Evolutionary conservation across 2,888 invertebrate species (phyloP), one percentile per base, ranked within the genome.

Genomic region (Falcaria lacertinaria): DNA sequence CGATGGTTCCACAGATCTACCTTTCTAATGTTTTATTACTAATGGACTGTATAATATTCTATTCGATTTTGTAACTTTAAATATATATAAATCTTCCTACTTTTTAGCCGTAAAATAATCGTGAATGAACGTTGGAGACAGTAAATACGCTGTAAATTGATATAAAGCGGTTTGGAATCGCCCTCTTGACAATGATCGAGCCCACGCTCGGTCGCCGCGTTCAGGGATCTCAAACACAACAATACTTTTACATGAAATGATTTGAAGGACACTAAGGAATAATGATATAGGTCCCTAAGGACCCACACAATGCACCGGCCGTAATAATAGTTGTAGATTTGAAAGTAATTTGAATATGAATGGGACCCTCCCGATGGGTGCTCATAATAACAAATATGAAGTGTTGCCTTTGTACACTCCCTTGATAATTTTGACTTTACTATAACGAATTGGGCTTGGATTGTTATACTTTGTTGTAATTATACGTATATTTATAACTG

Each of bases 271-370:
- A 65, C 68, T 52, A 61, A 73, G 64, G 74, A 77, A 80, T 81
- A 83, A 87, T 85, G 82, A 83, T 80, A 84, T 85, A 83, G 81
- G 81, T 86, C 87, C 80, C 88, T 59, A 73, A 83, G 87, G 88
- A 87, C 75, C 62, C 49, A 73, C 76, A 88, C 85, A 88, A 88
- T 85, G 79, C 76, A 59, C 61, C 57, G 66, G 69, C 78, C 71
- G 82, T 87, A 89, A 89, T 89, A 88, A 88, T 88, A 88, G 88
- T 87, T 86, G 86, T 87, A 86, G 85, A 87, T 88, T 87, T 86
- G 84, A 86, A 79, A 85, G 82, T 82, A 73, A 88, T 88, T 88
- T 88, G 83, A 87, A 88, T 89, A 85, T 89, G 87, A 88, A 88
- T 87, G 75, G 79, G 69, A 68, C 86, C 88, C 87, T 87, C 85